Evolutionary conservation across 2,888 invertebrate genomes (phyloP).

Genomic region (Melieria picta): DNA sequence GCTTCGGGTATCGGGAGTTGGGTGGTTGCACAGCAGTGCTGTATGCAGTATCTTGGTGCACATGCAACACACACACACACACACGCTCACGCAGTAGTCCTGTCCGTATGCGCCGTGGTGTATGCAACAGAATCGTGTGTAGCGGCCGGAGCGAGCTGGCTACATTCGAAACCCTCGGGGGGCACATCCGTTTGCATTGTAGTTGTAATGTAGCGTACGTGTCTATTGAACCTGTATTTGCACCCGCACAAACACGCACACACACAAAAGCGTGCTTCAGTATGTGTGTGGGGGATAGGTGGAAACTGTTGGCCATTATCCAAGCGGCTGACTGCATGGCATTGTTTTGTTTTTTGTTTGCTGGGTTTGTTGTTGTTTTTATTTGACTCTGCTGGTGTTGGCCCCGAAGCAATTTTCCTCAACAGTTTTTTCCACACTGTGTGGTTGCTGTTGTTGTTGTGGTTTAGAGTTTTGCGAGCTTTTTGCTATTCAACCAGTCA

Average conservation of each 20-base stretch:
- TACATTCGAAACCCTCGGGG: slow-evolving; percentile 43
- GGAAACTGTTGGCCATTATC: too few relatives aligned
- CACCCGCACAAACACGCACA: neutral
- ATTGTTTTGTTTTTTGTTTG: neutral
- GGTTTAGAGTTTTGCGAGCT: slow-evolving; percentile 21
- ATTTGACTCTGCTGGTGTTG: neutral
- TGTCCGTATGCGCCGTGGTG: slow-evolving; percentile 32
- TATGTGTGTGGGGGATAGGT: neutral
- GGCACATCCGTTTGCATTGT: slow-evolving; percentile 41
- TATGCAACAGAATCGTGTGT: slow-evolving; percentile 36
- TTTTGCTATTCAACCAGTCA: neutral
- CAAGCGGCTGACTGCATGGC: too few relatives aligned
- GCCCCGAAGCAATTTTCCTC: slow-evolving; percentile 2
- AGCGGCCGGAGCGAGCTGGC: neutral
- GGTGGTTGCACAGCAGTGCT: neutral
- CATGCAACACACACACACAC: neutral
- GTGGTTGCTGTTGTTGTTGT: slow-evolving; percentile 7
- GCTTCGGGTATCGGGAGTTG: neutral
- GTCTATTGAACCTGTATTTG: neutral
- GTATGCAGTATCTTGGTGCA: neutral
- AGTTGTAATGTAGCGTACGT: slow-evolving; percentile 1
- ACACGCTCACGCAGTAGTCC: too few relatives aligned
- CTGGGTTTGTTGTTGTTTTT: neutral
- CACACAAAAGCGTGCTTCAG: neutral
- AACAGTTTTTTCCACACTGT: neutral